Conservation (phyloP, 2,888 invertebrate genomes). For the Chelonus formosanus region DNA sequence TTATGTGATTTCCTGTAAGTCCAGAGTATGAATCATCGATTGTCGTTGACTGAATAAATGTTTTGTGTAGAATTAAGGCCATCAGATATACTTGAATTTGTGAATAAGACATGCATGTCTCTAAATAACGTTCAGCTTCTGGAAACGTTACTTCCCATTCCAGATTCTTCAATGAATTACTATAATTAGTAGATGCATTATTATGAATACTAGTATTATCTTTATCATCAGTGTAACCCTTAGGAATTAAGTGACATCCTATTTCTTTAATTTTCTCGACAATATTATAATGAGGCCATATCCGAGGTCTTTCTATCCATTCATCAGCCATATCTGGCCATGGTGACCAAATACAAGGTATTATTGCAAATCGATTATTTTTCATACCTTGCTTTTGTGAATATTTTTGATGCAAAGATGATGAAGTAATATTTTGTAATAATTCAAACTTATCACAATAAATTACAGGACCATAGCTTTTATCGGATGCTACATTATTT, state of each 20-base stretch:
- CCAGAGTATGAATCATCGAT: conserved; percentile 69
- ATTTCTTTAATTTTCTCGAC: conserved; percentile 73
- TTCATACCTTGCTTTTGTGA: conserved; percentile 30
- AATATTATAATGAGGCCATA: conserved; percentile 77
- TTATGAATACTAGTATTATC: conserved; percentile 36
- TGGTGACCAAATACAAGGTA: conserved; percentile 75
- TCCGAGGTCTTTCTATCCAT: conserved; percentile 72
- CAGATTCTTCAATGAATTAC: conserved; percentile 71
- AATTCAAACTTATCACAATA: conserved; percentile 69
- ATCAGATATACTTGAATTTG: conserved; percentile 79
- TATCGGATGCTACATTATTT: neutral
- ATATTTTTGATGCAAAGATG: too few species aligned
- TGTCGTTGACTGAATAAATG: conserved; percentile 73
- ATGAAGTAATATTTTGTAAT: conserved; percentile 39
- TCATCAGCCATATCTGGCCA: conserved; percentile 79
- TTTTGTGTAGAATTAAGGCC: conserved; percentile 75
- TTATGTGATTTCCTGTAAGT: conserved; percentile 76
- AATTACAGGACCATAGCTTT: conserved; percentile 73
- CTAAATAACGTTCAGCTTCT: conserved; percentile 78
- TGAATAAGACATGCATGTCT: conserved; percentile 75
- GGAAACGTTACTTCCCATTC: conserved; percentile 85
- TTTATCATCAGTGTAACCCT: conserved; percentile 68
- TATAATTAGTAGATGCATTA: too few species aligned
- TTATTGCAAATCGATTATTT: conserved; percentile 71
- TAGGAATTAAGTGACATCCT: conserved; percentile 77